phyloP scores from a whole-genome alignment of 2,113 vertebrate species.

The Antechinus flavipes region DNA sequence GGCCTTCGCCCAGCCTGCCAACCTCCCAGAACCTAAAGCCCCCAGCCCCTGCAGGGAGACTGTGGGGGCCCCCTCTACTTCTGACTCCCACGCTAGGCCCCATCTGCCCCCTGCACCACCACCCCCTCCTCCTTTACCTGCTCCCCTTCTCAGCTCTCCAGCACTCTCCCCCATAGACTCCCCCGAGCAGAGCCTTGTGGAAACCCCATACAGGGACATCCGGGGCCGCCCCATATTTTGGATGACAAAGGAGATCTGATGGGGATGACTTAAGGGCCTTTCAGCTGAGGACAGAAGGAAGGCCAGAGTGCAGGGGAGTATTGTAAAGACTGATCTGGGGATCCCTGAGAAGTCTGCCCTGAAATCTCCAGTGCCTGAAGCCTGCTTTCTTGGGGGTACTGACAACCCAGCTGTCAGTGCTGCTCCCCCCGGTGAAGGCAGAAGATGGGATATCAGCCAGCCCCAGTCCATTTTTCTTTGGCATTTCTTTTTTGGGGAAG shows the following conservation, averaged over 20 bases:
- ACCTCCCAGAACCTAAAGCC: not conserved
- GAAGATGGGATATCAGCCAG: not conserved
- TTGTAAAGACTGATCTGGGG: not conserved
- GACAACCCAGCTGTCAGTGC: not conserved
- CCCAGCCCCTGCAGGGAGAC: conserved; percentile 21
- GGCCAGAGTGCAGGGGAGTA: not conserved
- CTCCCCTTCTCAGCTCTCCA: not conserved
- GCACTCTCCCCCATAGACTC: conserved; percentile 15
- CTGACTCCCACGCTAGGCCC: not conserved
- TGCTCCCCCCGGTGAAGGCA: not conserved
- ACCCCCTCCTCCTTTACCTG: conserved; percentile 58
- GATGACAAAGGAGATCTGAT: conserved; percentile 96
- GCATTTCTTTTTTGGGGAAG: not conserved
- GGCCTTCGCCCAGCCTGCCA: conserved; percentile 82
- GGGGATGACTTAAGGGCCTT: not conserved
- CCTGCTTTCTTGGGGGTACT: too few relatives aligned
- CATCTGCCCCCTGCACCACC: conserved; percentile 44
- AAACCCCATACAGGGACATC: conserved; percentile 89
- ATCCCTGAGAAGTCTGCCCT: not conserved
- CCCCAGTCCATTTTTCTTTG: not conserved
- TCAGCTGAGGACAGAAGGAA: not conserved
- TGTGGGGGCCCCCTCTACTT: not conserved
- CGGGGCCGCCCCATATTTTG: conserved; percentile 93
- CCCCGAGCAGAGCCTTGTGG: conserved; percentile 80
- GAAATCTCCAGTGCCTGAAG: not conserved